These are phyloP conservation scores for Drosophila parabipectinata DNA, from an alignment of 1,140 invertebrate species.

Conservation along the genomic window DNA sequence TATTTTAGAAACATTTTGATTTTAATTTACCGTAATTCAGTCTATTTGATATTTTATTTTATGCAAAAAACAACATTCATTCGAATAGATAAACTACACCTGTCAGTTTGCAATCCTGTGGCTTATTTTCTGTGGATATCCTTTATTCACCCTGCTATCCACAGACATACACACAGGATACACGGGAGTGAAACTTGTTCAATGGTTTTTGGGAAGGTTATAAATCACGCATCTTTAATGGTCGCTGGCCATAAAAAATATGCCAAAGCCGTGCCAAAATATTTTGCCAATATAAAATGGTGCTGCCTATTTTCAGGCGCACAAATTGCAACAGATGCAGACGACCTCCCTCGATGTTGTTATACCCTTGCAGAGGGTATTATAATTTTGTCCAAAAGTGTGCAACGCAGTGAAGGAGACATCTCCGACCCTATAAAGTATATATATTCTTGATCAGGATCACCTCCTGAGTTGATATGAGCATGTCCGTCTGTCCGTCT, in stretches of 20 bases:
- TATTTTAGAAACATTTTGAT: neutral
- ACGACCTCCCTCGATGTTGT: neutral
- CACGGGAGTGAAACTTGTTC: conserved; percentile 16
- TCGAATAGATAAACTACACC: neutral
- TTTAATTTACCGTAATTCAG: neutral
- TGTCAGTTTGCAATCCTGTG: neutral
- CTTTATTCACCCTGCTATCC: conserved; percentile 8
- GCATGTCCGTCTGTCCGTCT: too few species aligned
- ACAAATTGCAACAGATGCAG: conserved; percentile 72
- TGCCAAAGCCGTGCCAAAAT: conserved; percentile 48
- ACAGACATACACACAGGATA: conserved; percentile 5
- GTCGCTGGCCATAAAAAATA: conserved; percentile 43
- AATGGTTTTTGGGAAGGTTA: conserved; percentile 38
- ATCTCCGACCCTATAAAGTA: too few species aligned
- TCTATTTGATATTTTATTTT: neutral
- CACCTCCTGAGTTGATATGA: too few species aligned
- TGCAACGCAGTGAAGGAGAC: too few species aligned
- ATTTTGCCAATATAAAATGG: conserved; percentile 38
- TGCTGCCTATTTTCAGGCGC: conserved; percentile 59
- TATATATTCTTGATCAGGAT: too few species aligned
- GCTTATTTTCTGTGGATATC: conserved; percentile 17
- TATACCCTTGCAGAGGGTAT: too few species aligned
- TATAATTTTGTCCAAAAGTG: too few species aligned
- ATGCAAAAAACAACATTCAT: conserved; percentile 1
- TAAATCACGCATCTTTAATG: conserved; percentile 69